Percentiles rank a stretch among this genome's conserved stretches.
Conservation (phyloP, 2,113 vertebrate genomes). For the Chauna torquata region DNA sequence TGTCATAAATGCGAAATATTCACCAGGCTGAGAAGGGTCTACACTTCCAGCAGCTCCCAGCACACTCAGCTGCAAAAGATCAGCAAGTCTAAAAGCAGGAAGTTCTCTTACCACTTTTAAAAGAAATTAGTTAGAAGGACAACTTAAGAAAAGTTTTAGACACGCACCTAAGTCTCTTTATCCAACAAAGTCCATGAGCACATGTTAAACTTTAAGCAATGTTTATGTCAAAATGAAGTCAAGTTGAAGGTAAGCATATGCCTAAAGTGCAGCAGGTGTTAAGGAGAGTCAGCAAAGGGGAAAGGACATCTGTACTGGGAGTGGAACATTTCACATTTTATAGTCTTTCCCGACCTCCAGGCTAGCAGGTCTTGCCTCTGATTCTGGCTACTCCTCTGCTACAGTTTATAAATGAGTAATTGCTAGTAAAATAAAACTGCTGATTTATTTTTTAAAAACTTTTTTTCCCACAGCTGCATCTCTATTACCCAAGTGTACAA, state of each 20-base stretch:
- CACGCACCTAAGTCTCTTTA: not conserved
- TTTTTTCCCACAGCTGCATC: constrained; percentile 40
- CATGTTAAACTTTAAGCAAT: not conserved
- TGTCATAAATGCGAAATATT: not conserved
- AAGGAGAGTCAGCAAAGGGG: not conserved
- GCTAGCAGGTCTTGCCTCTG: not conserved
- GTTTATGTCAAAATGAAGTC: not conserved
- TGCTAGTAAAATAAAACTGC: constrained; percentile 12
- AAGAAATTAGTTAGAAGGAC: not conserved
- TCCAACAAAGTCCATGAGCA: not conserved
- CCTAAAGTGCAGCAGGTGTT: not conserved
- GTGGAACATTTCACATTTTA: not conserved
- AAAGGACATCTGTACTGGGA: not conserved
- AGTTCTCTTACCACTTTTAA: not conserved
- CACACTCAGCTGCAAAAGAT: not conserved
- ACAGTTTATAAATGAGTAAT: constrained; percentile 44
- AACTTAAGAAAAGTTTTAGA: not conserved
- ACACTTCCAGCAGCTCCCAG: not conserved
- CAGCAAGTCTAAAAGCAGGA: not conserved
- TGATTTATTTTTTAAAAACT: not conserved
- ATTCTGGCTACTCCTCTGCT: constrained; percentile 12
- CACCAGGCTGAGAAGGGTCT: not conserved
- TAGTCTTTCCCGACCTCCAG: not conserved
- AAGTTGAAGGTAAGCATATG: not conserved
- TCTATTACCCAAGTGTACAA: constrained; percentile 5